phyloP scores from a whole-genome alignment of 2,797 vertebrate species.

The Protonibea diacanthus region DNA sequence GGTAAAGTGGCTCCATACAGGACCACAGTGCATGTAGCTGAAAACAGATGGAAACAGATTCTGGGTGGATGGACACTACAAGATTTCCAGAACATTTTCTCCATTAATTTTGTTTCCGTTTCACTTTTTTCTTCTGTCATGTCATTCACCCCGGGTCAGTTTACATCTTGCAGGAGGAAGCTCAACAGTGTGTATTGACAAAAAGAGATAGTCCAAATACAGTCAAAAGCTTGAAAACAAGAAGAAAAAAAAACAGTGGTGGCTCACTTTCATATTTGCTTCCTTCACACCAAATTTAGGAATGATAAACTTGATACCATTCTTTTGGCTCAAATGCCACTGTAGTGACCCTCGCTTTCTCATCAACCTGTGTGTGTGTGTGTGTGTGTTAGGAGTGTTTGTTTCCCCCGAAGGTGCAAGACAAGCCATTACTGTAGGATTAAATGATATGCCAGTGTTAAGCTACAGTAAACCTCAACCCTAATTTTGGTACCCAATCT shows the following conservation, averaged over 20 bases:
- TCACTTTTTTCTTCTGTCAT: not conserved
- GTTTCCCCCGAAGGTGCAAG: constrained; percentile 48
- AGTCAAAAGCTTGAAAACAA: not conserved
- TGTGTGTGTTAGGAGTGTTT: constrained; percentile 26
- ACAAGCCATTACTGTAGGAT: constrained; percentile 45
- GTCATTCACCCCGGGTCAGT: constrained; percentile 27
- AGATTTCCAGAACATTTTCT: constrained; percentile 17
- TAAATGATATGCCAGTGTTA: constrained; percentile 70
- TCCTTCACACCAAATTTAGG: constrained; percentile 35
- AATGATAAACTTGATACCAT: constrained; percentile 46
- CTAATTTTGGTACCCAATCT: constrained; percentile 43
- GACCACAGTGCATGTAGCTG: constrained; percentile 32
- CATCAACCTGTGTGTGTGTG: constrained; percentile 32
- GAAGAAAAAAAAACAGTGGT: constrained; percentile 8
- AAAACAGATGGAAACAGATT: constrained; percentile 43
- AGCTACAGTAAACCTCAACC: constrained; percentile 67
- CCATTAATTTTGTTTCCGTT: not conserved
- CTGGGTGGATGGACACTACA: constrained; percentile 34
- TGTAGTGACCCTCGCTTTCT: constrained; percentile 53
- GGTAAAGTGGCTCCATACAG: constrained; percentile 45
- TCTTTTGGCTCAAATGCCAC: constrained; percentile 60
- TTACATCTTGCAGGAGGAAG: constrained; percentile 50
- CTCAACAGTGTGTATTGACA: constrained; percentile 26
- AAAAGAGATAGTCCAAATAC: constrained; percentile 2
- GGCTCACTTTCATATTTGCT: constrained; percentile 45